Evolutionary conservation across 2,888 invertebrate species (phyloP), one percentile per base, ranked within the genome.

Genomic region (Beris chalybata): DNA sequence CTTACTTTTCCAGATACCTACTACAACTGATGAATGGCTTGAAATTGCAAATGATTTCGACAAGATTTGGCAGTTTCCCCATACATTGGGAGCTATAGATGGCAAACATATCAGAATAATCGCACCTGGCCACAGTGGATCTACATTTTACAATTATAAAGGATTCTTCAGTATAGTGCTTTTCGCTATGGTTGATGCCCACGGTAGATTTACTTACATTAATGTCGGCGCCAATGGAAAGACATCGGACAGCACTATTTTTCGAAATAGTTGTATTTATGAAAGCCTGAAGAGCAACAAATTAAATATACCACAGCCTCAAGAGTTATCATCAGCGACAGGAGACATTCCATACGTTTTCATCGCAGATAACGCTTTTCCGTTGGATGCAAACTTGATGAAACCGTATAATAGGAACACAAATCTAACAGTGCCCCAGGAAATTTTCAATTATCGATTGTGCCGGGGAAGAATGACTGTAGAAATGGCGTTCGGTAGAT

Each of bases 21-120:
- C 22, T 22, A 22, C 22, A 22, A 22, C 22, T 22, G 22, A 22
- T 22, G 22, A 22, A 22, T 22, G 22, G 22, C 22, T 22, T 22
- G 22, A 22, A 22, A 38, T 38, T 9, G 61, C 32, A 5, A 32
- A 61, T 1, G 61, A 61, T 61, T 61, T 61, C 15, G 13, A 38
- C 38, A 52, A 12, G 15, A 53, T 53, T 2, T 64, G 54, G 64
- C 3, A 64, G 15, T 53, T 64, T 44, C 64, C 54, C 9, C 43
- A 64, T 43, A 43, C n/a, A 11, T 11, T 69, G 67, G 75, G 74
- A 57, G 72, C 74, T 67, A 73, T 75, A 67, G 74, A 75, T 68
- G 74, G 74, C 64, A 75, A 75, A 72, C 76, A 74, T 71, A 72
- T 76, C 11, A 67, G 72, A 65, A 75, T 75, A n/a, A 65, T 71